Evolutionary conservation across 2,113 vertebrate genomes (phyloP).

Genomic region (Cathartes aura): DNA sequence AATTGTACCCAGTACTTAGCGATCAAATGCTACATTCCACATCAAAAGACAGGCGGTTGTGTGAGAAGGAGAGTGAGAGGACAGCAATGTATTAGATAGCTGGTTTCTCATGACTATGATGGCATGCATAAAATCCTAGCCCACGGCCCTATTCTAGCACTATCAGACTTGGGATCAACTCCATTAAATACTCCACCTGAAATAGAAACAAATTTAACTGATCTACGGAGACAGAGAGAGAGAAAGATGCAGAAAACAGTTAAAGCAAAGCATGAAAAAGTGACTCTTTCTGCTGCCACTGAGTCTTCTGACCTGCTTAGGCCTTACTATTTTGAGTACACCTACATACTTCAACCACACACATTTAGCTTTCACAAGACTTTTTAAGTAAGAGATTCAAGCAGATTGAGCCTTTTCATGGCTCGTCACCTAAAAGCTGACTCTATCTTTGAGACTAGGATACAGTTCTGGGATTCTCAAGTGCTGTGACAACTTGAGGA

Average conservation of each 20-base stretch:
- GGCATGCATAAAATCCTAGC: neutral
- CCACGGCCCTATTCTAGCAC: neutral
- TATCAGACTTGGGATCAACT: neutral
- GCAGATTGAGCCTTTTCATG: neutral
- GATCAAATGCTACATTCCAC: neutral
- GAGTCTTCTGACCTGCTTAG: neutral
- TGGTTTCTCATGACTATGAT: neutral
- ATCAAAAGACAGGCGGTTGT: neutral
- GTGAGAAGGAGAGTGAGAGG: neutral
- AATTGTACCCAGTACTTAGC: neutral
- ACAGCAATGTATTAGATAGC: neutral
- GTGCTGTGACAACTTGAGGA: neutral
- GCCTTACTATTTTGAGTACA: neutral
- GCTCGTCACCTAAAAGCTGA: neutral
- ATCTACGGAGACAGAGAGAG: neutral
- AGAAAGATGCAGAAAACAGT: neutral
- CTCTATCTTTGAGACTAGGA: neutral
- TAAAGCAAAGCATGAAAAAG: neutral
- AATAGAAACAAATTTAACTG: neutral
- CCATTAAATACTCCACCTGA: neutral
- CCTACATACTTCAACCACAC: neutral
- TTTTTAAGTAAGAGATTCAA: neutral
- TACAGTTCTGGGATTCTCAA: neutral
- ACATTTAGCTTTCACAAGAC: neutral
- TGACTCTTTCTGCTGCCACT: neutral